A percentile compares a stretch with the other conserved stretches of the same genome.
phyloP scores from a whole-genome alignment of 2,888 invertebrate species.

The Notodonta dromedarius region DNA sequence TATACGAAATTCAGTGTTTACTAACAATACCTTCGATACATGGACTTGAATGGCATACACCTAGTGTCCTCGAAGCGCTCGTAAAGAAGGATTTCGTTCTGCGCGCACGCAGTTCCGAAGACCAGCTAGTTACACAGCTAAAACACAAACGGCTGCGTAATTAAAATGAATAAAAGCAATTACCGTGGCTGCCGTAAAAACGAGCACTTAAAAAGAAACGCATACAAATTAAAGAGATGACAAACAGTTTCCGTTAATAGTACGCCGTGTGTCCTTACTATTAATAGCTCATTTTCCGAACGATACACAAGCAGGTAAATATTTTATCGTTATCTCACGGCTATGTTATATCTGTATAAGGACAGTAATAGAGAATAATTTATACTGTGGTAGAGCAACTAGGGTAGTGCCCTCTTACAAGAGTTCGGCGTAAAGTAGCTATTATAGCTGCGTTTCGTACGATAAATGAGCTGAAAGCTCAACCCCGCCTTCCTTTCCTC shows the following conservation, averaged over 20 bases:
- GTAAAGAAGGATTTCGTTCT: too few relatives aligned
- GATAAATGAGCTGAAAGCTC: too few relatives aligned
- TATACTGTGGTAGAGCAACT: too few relatives aligned
- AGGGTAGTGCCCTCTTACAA: too few relatives aligned
- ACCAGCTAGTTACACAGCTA: not conserved
- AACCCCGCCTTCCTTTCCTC: too few relatives aligned
- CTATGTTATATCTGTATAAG: constrained; percentile 5
- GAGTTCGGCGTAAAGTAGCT: too few relatives aligned
- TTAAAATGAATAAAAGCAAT: constrained; percentile 9
- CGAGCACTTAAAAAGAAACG: constrained; percentile 10
- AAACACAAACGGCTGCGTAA: not conserved
- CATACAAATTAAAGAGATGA: constrained; percentile 14
- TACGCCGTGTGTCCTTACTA: constrained; percentile 20
- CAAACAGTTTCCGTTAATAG: constrained; percentile 12
- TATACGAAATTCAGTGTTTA: too few relatives aligned
- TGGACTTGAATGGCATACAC: too few relatives aligned
- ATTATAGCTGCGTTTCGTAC: too few relatives aligned
- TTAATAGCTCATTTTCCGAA: constrained; percentile 21
- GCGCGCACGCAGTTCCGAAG: too few relatives aligned
- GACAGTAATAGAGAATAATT: not conserved
- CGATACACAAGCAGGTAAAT: constrained; percentile 19
- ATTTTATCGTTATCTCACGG: constrained; percentile 23
- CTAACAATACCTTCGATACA: too few relatives aligned
- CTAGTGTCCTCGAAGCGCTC: too few relatives aligned
- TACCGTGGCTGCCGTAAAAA: constrained; percentile 12